Conservation (phyloP, 2,888 invertebrate genomes). For the Scaptomyza polygonia region DNA sequence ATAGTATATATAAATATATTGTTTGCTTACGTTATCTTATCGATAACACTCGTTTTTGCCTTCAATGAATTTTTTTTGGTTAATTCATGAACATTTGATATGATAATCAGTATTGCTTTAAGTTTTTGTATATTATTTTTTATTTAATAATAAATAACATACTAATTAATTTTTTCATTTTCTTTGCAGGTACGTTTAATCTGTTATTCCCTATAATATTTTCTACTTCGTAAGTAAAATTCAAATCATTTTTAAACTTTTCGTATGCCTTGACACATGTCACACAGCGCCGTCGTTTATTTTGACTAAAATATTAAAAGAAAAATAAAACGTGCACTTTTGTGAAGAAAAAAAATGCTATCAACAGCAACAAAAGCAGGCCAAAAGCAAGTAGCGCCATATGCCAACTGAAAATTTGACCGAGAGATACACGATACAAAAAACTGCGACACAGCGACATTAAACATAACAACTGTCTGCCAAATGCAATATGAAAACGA, state of each 20-base stretch:
- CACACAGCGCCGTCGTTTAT: slow-evolving; percentile 32
- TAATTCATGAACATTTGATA: background rate
- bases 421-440: background rate
- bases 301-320: slow-evolving; percentile 19
- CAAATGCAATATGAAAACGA: slow-evolving; percentile 50
- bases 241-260: background rate
- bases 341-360: slow-evolving; percentile 62
- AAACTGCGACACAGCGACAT: background rate
- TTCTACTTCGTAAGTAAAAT: slow-evolving; percentile 29
- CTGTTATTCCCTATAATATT: slow-evolving; percentile 5
- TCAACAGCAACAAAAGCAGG: slow-evolving; percentile 35
- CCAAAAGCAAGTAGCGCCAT: slow-evolving; percentile 56
- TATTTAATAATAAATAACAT: too few relatives aligned
- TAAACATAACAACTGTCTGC: slow-evolving; percentile 49
- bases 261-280: slow-evolving; percentile 9
- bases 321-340: slow-evolving; percentile 70
- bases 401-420: slow-evolving; percentile 16
- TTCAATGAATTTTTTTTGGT: too few relatives aligned
- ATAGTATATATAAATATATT: background rate
- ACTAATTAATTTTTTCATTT: background rate
- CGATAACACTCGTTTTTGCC: background rate
- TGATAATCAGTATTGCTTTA: background rate
- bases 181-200: slow-evolving; percentile 45
- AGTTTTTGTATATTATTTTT: background rate
- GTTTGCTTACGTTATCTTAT: background rate